phyloP scores from a whole-genome alignment of 2,113 vertebrate genomes.

The Cryptomyrus ogoouensis region DNA sequence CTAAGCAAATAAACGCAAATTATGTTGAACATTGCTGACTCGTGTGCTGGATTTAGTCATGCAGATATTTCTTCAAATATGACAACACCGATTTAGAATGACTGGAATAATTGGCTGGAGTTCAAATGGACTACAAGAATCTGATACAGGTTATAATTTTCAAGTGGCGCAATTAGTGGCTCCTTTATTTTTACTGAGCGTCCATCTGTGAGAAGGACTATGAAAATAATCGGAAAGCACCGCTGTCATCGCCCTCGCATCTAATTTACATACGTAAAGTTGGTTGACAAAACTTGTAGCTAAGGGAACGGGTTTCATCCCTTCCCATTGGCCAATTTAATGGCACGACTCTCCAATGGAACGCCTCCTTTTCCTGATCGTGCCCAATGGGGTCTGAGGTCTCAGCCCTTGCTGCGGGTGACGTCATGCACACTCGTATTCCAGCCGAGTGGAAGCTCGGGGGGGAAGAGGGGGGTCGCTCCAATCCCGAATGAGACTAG shows the following conservation, averaged over 20 bases:
- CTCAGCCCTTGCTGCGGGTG: background rate
- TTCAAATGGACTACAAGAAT: background rate
- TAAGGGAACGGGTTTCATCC: background rate
- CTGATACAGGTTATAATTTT: background rate
- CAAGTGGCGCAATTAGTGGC: background rate
- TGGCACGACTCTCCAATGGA: background rate
- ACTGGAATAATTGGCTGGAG: background rate
- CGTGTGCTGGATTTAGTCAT: background rate
- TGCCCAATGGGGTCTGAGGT: constrained; percentile 7
- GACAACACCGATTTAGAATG: background rate
- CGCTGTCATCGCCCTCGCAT: background rate
- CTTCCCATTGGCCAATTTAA: constrained; percentile 14
- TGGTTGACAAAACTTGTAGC: constrained; percentile 21
- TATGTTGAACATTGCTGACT: background rate
- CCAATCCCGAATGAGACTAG: constrained; percentile 11
- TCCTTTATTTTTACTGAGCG: background rate
- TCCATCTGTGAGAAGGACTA: background rate
- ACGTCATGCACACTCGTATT: constrained; percentile 14
- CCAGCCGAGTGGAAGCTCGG: constrained; percentile 2
- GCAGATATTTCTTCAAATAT: background rate
- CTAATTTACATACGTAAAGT: constrained; percentile 4
- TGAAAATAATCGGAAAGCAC: background rate
- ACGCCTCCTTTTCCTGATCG: background rate
- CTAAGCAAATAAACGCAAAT: background rate
- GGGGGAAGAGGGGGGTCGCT: background rate